Evolutionary conservation across 2,888 invertebrate species (phyloP).

Genomic region (Hypsopygia costalis): DNA sequence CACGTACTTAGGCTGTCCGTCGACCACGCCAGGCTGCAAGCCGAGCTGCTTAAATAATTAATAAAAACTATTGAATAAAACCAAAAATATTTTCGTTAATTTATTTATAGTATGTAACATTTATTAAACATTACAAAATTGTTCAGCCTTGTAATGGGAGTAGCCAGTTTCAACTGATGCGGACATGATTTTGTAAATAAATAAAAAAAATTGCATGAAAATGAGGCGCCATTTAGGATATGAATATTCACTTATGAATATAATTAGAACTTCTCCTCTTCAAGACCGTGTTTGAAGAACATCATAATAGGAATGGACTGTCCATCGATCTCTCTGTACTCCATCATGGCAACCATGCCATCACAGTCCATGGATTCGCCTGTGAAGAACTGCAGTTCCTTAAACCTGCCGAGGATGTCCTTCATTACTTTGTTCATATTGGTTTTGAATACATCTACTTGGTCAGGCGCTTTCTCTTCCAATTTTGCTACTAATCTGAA

Average conservation of each 20-base stretch:
- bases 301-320: slow-evolving; percentile 92
- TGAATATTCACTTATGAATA: slow-evolving; percentile 51
- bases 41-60: too few species aligned
- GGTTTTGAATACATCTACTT: slow-evolving; percentile 93
- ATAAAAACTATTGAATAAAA: slow-evolving; percentile 15
- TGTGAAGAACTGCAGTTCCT: slow-evolving; percentile 94
- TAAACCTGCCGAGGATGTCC: slow-evolving; percentile 93
- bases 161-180: slow-evolving; percentile 57
- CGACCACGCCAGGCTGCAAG: too few species aligned
- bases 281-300: slow-evolving; percentile 97
- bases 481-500: slow-evolving; percentile 89
- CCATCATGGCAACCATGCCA: slow-evolving; percentile 95
- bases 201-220: slow-evolving; percentile 54
- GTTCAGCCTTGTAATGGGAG: slow-evolving; percentile 75
- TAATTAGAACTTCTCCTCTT: slow-evolving; percentile 95
- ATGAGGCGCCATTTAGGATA: slow-evolving; percentile 56
- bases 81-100: slow-evolving; percentile 53
- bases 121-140: slow-evolving; percentile 63
- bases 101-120: slow-evolving; percentile 68
- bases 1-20: too few species aligned
- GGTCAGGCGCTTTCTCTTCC: slow-evolving; percentile 89
- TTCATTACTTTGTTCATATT: slow-evolving; percentile 97
- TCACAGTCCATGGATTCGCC: slow-evolving; percentile 97
- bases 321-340: slow-evolving; percentile 94
- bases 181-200: slow-evolving; percentile 73